A percentile compares a stretch with the other conserved stretches of the same genome.
phyloP scores from a whole-genome alignment of 2,888 invertebrate species.

The Autographa gamma region DNA sequence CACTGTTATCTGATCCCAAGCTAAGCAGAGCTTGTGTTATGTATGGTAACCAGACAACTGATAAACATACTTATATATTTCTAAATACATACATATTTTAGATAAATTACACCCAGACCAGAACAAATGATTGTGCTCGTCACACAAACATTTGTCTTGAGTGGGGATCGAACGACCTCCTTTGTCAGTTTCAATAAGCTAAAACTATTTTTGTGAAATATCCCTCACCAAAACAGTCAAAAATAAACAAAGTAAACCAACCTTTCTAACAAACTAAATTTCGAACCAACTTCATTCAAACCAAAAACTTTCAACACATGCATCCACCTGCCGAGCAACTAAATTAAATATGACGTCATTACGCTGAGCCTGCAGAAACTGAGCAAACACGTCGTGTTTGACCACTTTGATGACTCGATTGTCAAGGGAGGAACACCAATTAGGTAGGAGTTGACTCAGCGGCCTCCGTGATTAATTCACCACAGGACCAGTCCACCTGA shows the following conservation, averaged over 20 bases:
- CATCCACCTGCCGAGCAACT: conserved; percentile 11
- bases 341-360: conserved; percentile 50
- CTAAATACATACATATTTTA: too few relatives aligned
- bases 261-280: background rate
- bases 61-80: too few relatives aligned
- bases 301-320: conserved; percentile 18
- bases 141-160: too few relatives aligned
- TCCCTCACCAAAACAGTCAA: too few relatives aligned
- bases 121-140: too few relatives aligned
- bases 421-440: conserved; percentile 70
- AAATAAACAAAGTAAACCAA: background rate
- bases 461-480: conserved; percentile 74
- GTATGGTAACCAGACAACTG: too few relatives aligned
- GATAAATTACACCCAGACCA: too few relatives aligned
- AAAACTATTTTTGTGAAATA: too few relatives aligned
- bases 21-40: too few relatives aligned
- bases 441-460: conserved; percentile 76
- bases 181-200: too few relatives aligned
- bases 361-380: conserved; percentile 35
- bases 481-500: conserved; percentile 67
- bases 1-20: too few relatives aligned
- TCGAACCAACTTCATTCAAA: background rate
- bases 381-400: conserved; percentile 57
- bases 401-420: conserved; percentile 70
- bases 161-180: too few relatives aligned